Percentiles rank a stretch among this genome's conserved stretches.
Evolutionary conservation across 2,888 invertebrate genomes (phyloP).

Genomic region (Conistra vaccinii): DNA sequence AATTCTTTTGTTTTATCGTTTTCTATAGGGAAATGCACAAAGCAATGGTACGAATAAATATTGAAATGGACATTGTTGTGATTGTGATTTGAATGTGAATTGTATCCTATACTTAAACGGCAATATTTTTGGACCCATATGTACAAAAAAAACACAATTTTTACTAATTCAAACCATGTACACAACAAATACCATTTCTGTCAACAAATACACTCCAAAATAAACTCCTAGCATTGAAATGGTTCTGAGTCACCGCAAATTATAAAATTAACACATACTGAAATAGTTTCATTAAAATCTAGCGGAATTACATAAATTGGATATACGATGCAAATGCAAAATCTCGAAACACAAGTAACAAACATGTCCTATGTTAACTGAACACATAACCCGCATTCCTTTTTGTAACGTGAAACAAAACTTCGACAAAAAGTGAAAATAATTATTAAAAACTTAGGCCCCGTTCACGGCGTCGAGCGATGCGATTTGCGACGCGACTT

Average conservation of each 20-base stretch:
- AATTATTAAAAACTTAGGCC: conserved; percentile 13
- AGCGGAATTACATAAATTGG: not conserved
- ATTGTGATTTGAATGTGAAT: not conserved
- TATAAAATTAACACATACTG: not conserved
- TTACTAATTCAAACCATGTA: no score
- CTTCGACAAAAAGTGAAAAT: conserved; percentile 5
- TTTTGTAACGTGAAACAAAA: conserved; percentile 12
- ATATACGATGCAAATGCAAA: not conserved
- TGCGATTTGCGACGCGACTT: not conserved
- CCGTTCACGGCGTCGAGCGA: not conserved
- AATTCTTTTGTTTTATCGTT: conserved; percentile 52
- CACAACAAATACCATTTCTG: not conserved
- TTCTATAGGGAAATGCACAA: conserved; percentile 32
- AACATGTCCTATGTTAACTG: no score
- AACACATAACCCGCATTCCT: no score
- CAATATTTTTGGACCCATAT: no score
- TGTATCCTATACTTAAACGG: not conserved
- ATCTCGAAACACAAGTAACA: no score
- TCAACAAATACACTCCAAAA: not conserved
- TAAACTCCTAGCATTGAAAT: not conserved
- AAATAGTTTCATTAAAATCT: conserved; percentile 12
- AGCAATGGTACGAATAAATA: conserved; percentile 10
- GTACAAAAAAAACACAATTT: no score
- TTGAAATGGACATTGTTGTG: not conserved
- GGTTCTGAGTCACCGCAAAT: not conserved